Evolutionary conservation across 2,888 invertebrate species (phyloP), one percentile per base, ranked within the genome.

Genomic region (Epinotia nisella): DNA sequence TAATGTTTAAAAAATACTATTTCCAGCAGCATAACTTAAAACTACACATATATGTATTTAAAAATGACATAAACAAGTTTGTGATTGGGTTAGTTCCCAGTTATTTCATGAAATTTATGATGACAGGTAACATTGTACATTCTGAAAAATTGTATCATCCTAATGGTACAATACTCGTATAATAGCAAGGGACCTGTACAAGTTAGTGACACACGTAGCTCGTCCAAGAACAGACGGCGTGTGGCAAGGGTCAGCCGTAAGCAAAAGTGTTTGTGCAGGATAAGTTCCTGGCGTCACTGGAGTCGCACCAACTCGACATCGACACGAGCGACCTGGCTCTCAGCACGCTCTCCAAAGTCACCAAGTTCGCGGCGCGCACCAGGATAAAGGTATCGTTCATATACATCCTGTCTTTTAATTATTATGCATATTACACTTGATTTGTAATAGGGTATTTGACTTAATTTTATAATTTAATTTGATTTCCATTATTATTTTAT

Each of bases 301-400:
- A 97, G 83, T 96, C 97, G 53, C 96, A 96, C 82, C 97, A 97
- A 87, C 94, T 98, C 80, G 97, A 98, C 88, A 97, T 98, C 81
- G 97, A 97, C 87, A 97, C 97, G 73, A 97, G 96, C 88, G 98
- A 98, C 88, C 95, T 98, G 75, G 96, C 96, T 82, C 95, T 97
- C 83, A 97, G 97, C 83, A 97, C 98, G 74, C 94, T 98, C 79
- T 97, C 97, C 80, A 98, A 98, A 94, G 98, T 98, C 77, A 97
- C 98, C 86, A 98, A 97, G 94, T 96, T 97, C 89, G 97, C 97
- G 56, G 96, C 97, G 75, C 95, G 96, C 82, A 97, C 97, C 70
- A 95, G 97, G 82, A 95, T 97, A 85, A 97, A 97, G 95, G 95
- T 95, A 88, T 39, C n/a, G 17, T 19, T 3, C 39, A 10, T 24